phyloP scores from a whole-genome alignment of 2,797 vertebrate genomes.

The Cynopterus sphinx region DNA sequence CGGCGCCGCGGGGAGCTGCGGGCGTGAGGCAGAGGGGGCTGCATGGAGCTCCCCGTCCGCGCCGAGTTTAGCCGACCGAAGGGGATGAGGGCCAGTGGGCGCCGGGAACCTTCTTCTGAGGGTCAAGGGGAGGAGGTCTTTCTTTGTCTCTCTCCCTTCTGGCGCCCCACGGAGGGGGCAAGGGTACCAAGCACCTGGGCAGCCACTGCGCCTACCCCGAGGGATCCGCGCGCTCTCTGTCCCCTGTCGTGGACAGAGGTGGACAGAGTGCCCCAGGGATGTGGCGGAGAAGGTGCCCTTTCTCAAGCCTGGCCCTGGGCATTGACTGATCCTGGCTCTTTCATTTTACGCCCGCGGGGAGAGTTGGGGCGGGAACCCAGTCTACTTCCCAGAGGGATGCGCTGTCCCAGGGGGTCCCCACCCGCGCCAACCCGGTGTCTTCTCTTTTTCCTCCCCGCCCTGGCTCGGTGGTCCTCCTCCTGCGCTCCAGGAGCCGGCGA shows the following conservation, averaged over 20 bases:
- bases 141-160: neutral
- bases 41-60: neutral
- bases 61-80: neutral
- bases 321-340: neutral
- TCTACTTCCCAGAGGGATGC: neutral
- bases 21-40: neutral
- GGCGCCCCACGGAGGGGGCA: neutral
- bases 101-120: neutral
- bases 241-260: neutral
- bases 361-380: neutral
- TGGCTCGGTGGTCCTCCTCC: neutral
- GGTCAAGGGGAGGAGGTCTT: neutral
- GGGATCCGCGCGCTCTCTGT: neutral
- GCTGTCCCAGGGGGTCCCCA: neutral
- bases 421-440: conserved; percentile 30
- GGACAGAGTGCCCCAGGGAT: neutral
- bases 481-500: conserved; percentile 93
- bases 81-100: neutral
- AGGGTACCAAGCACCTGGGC: neutral
- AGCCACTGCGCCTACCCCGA: neutral
- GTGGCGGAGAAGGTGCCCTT: neutral
- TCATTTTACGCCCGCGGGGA: neutral
- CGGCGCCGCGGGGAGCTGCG: neutral
- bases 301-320: neutral
- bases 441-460: conserved; percentile 28